Base-by-base conservation (phyloP, 2,797 vertebrate genomes). In the Alfaro cultratus region DNA sequence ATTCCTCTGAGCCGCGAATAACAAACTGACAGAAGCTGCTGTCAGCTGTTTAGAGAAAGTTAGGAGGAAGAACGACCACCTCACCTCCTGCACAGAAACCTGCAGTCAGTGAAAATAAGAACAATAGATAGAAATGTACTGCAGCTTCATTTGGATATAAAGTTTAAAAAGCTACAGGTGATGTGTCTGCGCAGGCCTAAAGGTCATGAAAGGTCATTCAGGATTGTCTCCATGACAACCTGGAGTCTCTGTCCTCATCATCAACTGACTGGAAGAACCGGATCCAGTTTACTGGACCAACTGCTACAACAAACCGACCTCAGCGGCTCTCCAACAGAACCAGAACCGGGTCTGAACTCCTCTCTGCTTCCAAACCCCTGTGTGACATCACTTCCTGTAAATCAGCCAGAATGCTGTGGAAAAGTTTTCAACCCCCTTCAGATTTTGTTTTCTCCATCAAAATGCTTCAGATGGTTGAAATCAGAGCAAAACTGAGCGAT, bases 291-390 rank as follows among this genome's bases (percentile, higher is more conserved):
- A 74, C 45, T 13, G 80, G 41, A 49, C 75, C 47, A 78, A 83
- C 87, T 87, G 88, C 89, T 93, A 86, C 90, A 85, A 80, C 49
- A 23, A 21, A 47, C 16, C 21, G 49, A 53, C 49, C 49, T 53
- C 47, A 18, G 16, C 5, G 5, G 47, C 16, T 49, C 46, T 26
- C 51, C 53, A 9, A 55, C 53, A 55, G 72, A 80, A 80, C 67
- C 81, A 39, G 51, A 53, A 23, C 23, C 51, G 9, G 51, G 23
- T 23, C 51, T 53, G 51, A 23, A 53, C 51, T 53, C 7, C 51
- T 53, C 49, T 53, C 51, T 53, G 51, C 51, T 16, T 10, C 23
- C 51, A 23, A 53, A 84, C 57, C 82, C 53, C 77, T 74, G 68
- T 74, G n/a, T 81, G 45, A 76, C 73, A 73, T 78, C 43, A 72